Evolutionary conservation across 92 coral and sea anemone genomes (phyloP).

Genomic region (Zoanthus sansibaricus): DNA sequence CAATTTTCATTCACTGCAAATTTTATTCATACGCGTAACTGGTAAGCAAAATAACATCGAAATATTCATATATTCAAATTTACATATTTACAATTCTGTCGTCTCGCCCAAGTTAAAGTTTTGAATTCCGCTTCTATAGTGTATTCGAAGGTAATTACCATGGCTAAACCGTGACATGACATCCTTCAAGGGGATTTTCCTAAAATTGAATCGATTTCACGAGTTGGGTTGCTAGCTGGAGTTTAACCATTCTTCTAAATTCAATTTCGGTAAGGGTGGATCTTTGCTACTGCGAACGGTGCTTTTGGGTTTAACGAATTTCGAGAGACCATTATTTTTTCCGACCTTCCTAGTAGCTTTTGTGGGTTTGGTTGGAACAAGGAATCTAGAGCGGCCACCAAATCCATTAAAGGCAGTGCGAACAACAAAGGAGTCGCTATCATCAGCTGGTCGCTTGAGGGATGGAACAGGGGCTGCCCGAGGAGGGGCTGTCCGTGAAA

Average conservation of each 20-base stretch:
- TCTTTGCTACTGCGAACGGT: slow-evolving; percentile 18
- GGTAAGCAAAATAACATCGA: no score
- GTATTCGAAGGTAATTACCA: no score
- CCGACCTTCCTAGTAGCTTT: slow-evolving; percentile 37
- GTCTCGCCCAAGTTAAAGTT: background rate
- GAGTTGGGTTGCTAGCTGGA: slow-evolving; percentile 12
- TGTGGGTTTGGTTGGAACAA: slow-evolving; percentile 25
- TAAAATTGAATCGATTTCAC: background rate
- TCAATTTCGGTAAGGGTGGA: slow-evolving; percentile 40
- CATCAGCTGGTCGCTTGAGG: slow-evolving; percentile 38
- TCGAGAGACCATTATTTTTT: slow-evolving; percentile 38
- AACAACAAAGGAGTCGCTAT: slow-evolving; percentile 12
- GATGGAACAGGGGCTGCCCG: background rate
- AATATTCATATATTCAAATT: background rate
- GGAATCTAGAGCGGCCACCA: slow-evolving; percentile 31
- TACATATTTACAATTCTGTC: background rate
- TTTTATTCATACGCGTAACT: no score
- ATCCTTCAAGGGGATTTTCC: no score
- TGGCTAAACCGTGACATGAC: no score
- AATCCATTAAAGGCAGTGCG: slow-evolving; percentile 31
- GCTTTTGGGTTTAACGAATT: slow-evolving; percentile 9
- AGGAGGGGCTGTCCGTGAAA: background rate
- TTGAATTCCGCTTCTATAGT: no score
- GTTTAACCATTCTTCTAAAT: slow-evolving; percentile 26
- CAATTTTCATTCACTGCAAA: no score